Conservation (phyloP, 1,140 invertebrate species). For the Pararge aegeria region DNA sequence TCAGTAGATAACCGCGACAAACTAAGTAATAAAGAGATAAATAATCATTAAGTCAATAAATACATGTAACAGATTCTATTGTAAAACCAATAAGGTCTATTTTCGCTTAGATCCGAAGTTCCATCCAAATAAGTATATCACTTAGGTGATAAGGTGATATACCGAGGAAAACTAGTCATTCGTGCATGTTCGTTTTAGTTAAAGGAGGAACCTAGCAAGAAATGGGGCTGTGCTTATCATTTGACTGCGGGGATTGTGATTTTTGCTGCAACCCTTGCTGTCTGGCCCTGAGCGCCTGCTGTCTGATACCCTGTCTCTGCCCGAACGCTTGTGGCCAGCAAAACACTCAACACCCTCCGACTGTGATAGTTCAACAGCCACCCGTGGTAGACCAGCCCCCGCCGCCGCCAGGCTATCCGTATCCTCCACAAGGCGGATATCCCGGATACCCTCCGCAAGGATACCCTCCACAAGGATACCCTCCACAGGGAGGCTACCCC, state of each 20-base stretch:
- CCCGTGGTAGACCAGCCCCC: conserved; percentile 53
- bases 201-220: conserved; percentile 38
- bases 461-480: conserved; percentile 41
- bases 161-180: conserved; percentile 25
- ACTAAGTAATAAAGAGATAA: conserved; percentile 16
- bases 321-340: conserved; percentile 69
- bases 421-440: conserved; percentile 37
- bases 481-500: conserved; percentile 26
- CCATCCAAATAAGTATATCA: conserved; percentile 12
- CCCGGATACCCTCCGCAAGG: conserved; percentile 51
- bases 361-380: conserved; percentile 55
- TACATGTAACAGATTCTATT: conserved; percentile 17
- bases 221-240: conserved; percentile 68
- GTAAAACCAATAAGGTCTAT: conserved; percentile 21
- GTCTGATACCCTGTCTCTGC: conserved; percentile 62
- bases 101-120: conserved; percentile 12
- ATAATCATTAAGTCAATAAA: background rate
- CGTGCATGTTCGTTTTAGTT: conserved; percentile 49
- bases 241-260: conserved; percentile 67
- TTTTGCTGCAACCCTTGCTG: conserved; percentile 64
- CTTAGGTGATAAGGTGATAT: conserved; percentile 29
- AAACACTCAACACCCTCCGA: conserved; percentile 52
- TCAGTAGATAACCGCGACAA: conserved; percentile 29
- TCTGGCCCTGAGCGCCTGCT: conserved; percentile 63
- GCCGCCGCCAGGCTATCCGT: conserved; percentile 48